Evolutionary conservation across 2,797 vertebrate genomes (phyloP).

Genomic region (Pangasius macronema): DNA sequence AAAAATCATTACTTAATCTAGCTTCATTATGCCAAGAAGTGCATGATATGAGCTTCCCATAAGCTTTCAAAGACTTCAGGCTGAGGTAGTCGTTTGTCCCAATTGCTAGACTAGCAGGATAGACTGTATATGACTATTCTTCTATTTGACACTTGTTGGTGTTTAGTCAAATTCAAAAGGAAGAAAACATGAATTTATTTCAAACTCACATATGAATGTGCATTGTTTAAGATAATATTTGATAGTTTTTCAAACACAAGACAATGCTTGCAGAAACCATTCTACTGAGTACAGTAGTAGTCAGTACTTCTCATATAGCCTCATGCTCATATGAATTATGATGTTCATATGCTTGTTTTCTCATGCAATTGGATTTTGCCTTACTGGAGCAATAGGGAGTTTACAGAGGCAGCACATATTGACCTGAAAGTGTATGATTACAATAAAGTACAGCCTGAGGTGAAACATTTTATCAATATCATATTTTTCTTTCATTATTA

Average conservation of each 20-base stretch:
- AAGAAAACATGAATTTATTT: background rate
- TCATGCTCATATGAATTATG: background rate
- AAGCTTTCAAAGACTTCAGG: background rate
- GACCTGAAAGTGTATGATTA: background rate
- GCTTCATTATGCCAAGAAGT: background rate
- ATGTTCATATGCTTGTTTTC: background rate
- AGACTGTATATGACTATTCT: background rate
- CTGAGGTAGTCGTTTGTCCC: background rate
- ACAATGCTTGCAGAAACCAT: background rate
- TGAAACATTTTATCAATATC: background rate
- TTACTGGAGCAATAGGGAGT: background rate
- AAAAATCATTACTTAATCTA: background rate
- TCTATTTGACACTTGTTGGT: background rate
- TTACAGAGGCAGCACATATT: background rate
- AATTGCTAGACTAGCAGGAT: background rate
- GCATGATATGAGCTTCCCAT: background rate
- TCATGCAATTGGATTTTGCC: background rate
- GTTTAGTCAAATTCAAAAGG: background rate
- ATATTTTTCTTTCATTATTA: conserved; percentile 3
- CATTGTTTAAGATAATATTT: background rate
- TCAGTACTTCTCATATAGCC: background rate
- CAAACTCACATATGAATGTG: background rate
- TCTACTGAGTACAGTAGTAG: background rate
- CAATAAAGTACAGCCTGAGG: background rate
- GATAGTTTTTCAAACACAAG: background rate